Percentiles rank a stretch among this genome's conserved stretches.
phyloP scores from a whole-genome alignment of 2,888 invertebrate species.

The Netelia virgata region DNA sequence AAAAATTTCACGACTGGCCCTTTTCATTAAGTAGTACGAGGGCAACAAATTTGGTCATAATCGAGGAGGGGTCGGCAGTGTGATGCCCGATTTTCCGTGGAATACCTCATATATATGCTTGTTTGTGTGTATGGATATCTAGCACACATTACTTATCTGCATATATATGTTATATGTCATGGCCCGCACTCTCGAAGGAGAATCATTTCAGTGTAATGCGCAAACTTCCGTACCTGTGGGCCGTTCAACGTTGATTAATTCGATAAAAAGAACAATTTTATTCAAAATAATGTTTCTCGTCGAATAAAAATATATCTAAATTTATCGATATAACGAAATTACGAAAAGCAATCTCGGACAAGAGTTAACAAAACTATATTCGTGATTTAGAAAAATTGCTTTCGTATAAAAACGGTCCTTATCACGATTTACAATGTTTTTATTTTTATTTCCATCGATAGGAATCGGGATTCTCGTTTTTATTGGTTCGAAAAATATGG shows the following conservation, averaged over 20 bases:
- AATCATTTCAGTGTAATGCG: slow-evolving; percentile 34
- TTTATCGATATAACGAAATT: background rate
- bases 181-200: background rate
- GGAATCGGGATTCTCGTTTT: background rate
- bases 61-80: no score
- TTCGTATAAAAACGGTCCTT: background rate
- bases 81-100: no score
- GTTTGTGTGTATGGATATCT: slow-evolving; percentile 6
- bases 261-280: background rate
- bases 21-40: no score
- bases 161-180: slow-evolving; percentile 6
- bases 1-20: no score
- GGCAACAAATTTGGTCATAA: no score
- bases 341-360: no score
- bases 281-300: background rate
- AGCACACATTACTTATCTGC: slow-evolving; percentile 5
- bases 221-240: slow-evolving; percentile 12
- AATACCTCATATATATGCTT: no score
- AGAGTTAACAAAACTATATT: no score
- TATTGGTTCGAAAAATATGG: no score
- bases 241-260: slow-evolving; percentile 1
- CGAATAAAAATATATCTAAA: background rate
- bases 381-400: background rate
- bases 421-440: background rate
- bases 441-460: background rate